Evolutionary conservation across 2,888 invertebrate genomes (phyloP), one percentile per base, ranked within the genome.

Genomic region (Drosophila atroscutellata): DNA sequence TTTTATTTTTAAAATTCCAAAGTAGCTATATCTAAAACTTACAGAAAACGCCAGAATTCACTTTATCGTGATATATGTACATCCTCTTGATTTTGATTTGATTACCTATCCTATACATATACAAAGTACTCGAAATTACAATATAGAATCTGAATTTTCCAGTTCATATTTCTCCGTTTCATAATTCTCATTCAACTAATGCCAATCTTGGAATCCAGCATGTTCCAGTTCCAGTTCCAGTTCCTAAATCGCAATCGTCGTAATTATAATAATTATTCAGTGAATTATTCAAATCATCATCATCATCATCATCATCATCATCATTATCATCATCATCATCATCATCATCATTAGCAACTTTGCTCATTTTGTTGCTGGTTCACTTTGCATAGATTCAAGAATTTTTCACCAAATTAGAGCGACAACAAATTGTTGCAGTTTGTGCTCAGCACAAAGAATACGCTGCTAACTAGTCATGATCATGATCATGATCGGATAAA

Each of bases 401-500:
- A 11, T 42, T 42, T 37, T 39, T 4, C 4, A 20, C 2, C 42
- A 42, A 42, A 42, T 42, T 42, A 42, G 11, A 42, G n/a, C 20
- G 42, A 42, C 42, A 42, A 11, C 8, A 45, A 45, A 24, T 24
- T 45, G 1, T 15, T 45, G 20, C 20, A 15, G 7, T 7, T 20
- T 6, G 6, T 45, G 20, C 42, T 45, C 45, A 45, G 45, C 45
- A 7, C 20, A 15, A 20, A 20, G 1, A 45, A 13, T 13, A 45
- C 7, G 20, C 13, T 13, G 13, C 7, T 42, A 20, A 0, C 45
- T 20, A n/a, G 39, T 39, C 20, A 36, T 57, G 62, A 62, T 57
- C 36, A 24, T 5, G 32, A 66, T 52, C 42, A 50, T 58, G 49
- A 45, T 26, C 51, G n/a, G 36, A 34, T 36, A 36, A 24, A 51